These are phyloP conservation scores for Xanthorhoe designata DNA, from an alignment of 2,888 invertebrate species.

Conservation along the genomic window DNA sequence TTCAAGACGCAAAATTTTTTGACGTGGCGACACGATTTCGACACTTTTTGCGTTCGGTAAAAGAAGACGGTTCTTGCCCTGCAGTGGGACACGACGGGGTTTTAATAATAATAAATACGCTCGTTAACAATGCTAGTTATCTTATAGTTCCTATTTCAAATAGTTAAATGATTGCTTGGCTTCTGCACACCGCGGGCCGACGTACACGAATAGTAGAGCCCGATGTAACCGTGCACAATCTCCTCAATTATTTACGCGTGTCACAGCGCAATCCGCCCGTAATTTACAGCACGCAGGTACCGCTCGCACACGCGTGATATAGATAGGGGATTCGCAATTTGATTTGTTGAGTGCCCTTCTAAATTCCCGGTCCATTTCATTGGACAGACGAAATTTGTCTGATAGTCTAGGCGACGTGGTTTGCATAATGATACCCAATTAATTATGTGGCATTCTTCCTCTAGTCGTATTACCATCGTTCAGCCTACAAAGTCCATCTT, in stretches of 20 bases:
- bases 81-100: too few species aligned
- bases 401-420: too few species aligned
- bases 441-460: too few species aligned
- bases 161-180: not conserved
- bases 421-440: too few species aligned
- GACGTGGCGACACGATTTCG: too few species aligned
- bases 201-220: slow-evolving; percentile 1
- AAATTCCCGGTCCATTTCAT: not conserved
- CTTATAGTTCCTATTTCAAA: not conserved
- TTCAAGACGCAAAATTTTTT: too few species aligned
- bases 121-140: too few species aligned
- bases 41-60: too few species aligned
- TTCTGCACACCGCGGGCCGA: not conserved
- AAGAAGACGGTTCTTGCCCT: too few species aligned
- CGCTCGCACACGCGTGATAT: not conserved
- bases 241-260: slow-evolving; percentile 29
- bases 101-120: too few species aligned
- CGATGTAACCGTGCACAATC: slow-evolving; percentile 22
- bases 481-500: too few species aligned
- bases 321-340: slow-evolving; percentile 13
- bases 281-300: slow-evolving; percentile 11
- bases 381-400: not conserved
- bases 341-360: slow-evolving; percentile 10
- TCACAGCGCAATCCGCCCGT: slow-evolving; percentile 20
- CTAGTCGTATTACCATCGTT: too few species aligned